These are phyloP conservation scores for Diorhabda sublineata DNA, from an alignment of 1,140 invertebrate genomes.

Conservation along the genomic window DNA sequence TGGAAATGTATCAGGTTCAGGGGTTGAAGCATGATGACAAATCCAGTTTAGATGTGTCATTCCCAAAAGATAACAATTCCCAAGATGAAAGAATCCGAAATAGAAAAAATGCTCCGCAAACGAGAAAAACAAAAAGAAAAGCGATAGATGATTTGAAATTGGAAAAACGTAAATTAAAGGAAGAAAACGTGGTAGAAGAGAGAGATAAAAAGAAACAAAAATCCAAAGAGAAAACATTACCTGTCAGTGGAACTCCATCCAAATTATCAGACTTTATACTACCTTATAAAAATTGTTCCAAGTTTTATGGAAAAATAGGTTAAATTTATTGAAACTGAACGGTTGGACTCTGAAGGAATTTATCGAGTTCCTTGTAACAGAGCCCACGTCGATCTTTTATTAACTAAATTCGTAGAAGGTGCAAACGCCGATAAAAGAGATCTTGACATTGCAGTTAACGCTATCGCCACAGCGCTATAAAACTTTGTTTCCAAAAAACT, in stretches of 20 bases:
- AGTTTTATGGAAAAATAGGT: constrained; percentile 93
- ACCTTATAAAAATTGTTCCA: constrained; percentile 79
- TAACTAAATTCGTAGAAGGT: constrained; percentile 89
- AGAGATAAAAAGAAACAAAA: constrained; percentile 71
- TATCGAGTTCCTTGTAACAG: constrained; percentile 93
- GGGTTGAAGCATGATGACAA: constrained; percentile 61
- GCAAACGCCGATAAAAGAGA: constrained; percentile 74
- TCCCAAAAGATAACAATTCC: constrained; percentile 65
- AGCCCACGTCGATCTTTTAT: constrained; percentile 89
- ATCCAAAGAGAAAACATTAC: constrained; percentile 53
- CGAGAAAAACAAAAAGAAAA: constrained; percentile 68
- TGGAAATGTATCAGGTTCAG: constrained; percentile 41
- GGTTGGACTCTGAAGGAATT: constrained; percentile 91
- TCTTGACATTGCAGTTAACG: constrained; percentile 90
- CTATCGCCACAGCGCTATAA: constrained; percentile 93
- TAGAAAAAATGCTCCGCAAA: constrained; percentile 60
- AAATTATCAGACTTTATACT: constrained; percentile 54
- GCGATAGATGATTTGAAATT: constrained; percentile 74
- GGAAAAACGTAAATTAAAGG: constrained; percentile 69
- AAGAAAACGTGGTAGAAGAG: constrained; percentile 68
- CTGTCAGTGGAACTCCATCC: constrained; percentile 48
- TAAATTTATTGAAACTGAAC: constrained; percentile 90
- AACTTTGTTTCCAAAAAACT: constrained; percentile 93
- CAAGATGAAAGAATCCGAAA: constrained; percentile 60
- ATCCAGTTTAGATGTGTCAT: constrained; percentile 63